These are phyloP conservation scores for Agrochola lychnidis DNA, from an alignment of 2,888 invertebrate genomes.

Conservation along the genomic window DNA sequence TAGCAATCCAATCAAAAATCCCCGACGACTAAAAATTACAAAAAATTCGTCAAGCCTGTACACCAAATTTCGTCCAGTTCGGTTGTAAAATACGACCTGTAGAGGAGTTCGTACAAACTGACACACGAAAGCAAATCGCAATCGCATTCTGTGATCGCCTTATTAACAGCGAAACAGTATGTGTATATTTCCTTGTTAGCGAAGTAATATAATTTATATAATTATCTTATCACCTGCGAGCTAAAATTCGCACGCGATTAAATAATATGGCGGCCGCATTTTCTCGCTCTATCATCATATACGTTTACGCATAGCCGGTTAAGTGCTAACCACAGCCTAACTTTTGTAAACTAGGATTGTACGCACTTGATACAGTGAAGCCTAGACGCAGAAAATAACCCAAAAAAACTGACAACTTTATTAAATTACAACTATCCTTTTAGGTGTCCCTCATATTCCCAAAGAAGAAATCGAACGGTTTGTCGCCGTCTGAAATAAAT, in stretches of 20 bases:
- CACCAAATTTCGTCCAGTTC: no score
- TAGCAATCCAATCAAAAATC: no score
- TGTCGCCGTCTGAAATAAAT: conserved; percentile 94
- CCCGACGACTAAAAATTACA: no score
- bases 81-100: no score
- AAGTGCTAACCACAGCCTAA: not conserved
- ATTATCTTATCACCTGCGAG: not conserved
- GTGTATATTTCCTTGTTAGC: not conserved
- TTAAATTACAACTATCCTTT: conserved; percentile 39
- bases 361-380: not conserved
- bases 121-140: no score
- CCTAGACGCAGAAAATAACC: not conserved
- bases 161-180: not conserved
- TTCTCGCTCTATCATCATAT: not conserved
- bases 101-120: no score
- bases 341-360: no score
- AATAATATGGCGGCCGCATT: not conserved
- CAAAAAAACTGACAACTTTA: not conserved
- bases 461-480: conserved; percentile 91
- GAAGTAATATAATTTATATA: not conserved
- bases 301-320: not conserved
- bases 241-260: not conserved
- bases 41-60: no score
- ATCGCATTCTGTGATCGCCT: not conserved
- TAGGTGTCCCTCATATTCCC: conserved; percentile 94